Percentiles rank a stretch among this genome's conserved stretches.
Conservation (phyloP, 2,797 vertebrate genomes). For the Ataeniobius toweri region DNA sequence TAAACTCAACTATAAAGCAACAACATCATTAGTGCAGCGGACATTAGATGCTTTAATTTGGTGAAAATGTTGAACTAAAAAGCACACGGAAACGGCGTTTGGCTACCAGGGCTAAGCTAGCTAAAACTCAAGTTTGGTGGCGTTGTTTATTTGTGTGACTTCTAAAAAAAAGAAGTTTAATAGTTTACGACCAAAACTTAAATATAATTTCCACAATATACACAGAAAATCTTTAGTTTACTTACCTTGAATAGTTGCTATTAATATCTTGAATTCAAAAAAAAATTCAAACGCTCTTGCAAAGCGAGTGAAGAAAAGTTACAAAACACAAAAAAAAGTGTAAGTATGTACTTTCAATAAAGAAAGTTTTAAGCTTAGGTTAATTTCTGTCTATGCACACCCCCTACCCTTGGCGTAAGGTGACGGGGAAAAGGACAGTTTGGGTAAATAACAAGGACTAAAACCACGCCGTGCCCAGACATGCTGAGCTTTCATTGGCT, state of each 20-base stretch:
- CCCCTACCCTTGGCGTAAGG: conserved; percentile 84
- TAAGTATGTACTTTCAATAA: conserved; percentile 67
- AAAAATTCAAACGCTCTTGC: conserved; percentile 18
- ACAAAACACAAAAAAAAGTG: conserved; percentile 47
- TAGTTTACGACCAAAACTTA: rapidly evolving
- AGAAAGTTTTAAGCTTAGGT: conserved; percentile 79
- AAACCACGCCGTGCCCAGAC: conserved; percentile 52
- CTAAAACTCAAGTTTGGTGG: neutral
- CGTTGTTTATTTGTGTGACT: neutral
- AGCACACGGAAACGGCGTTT: neutral
- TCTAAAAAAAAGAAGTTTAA: rapidly evolving
- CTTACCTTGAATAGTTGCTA: conserved; percentile 67
- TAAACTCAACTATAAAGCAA: rapidly evolving
- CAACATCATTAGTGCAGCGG: rapidly evolving
- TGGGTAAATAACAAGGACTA: conserved; percentile 48
- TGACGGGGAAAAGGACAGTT: conserved; percentile 52
- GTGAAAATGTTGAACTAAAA: neutral
- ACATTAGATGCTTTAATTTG: neutral
- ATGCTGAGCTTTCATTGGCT: conserved; percentile 66
- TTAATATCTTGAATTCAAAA: conserved; percentile 6
- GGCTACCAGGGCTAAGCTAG: conserved; percentile 47
- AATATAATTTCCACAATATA: neutral
- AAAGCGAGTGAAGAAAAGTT: conserved; percentile 32
- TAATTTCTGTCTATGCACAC: conserved; percentile 76
- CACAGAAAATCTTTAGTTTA: neutral